A percentile compares a stretch with the other conserved stretches of the same genome.
Conservation (phyloP, 2,113 vertebrate species). For the Phrynosoma platyrhinos region DNA sequence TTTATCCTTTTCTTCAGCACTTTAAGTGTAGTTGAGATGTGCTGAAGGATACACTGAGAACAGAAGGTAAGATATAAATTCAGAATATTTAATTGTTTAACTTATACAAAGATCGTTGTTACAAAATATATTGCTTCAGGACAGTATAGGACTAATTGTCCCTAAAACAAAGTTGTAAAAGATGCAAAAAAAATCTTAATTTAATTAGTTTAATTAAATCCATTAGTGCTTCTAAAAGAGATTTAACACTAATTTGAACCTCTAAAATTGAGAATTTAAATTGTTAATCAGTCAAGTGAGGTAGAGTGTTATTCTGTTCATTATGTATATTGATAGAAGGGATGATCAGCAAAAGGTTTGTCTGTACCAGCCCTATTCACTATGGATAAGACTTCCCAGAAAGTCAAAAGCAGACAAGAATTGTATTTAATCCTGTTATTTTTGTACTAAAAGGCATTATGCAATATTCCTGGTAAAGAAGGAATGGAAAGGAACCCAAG, state of each 20-base stretch:
- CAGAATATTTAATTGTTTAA: slow-evolving; percentile 35
- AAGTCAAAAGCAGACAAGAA: background rate
- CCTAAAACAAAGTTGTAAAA: slow-evolving; percentile 20
- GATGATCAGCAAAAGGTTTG: slow-evolving; percentile 15
- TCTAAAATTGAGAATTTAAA: slow-evolving; percentile 40
- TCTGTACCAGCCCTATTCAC: background rate
- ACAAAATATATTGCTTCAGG: slow-evolving; percentile 9
- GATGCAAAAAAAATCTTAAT: slow-evolving; percentile 25
- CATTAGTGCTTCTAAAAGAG: slow-evolving; percentile 13
- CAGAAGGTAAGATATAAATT: slow-evolving; percentile 51
- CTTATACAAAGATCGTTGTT: slow-evolving; percentile 47
- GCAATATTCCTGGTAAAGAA: background rate
- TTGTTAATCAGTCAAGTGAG: slow-evolving; percentile 44
- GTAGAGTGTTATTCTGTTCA: slow-evolving; percentile 26
- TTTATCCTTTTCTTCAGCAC: slow-evolving; percentile 44
- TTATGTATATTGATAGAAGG: slow-evolving; percentile 20
- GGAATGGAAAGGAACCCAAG: slow-evolving; percentile 25
- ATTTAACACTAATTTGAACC: slow-evolving; percentile 11
- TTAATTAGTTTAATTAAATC: slow-evolving; percentile 46
- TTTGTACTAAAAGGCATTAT: background rate
- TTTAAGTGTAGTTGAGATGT: slow-evolving; percentile 23
- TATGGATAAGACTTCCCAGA: background rate
- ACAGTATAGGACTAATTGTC: background rate
- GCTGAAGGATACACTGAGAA: slow-evolving; percentile 40
- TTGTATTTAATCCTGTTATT: slow-evolving; percentile 6